These are phyloP conservation scores for Heterotilapia buettikoferi DNA, from an alignment of 2,113 vertebrate species.

Conservation along the genomic window DNA sequence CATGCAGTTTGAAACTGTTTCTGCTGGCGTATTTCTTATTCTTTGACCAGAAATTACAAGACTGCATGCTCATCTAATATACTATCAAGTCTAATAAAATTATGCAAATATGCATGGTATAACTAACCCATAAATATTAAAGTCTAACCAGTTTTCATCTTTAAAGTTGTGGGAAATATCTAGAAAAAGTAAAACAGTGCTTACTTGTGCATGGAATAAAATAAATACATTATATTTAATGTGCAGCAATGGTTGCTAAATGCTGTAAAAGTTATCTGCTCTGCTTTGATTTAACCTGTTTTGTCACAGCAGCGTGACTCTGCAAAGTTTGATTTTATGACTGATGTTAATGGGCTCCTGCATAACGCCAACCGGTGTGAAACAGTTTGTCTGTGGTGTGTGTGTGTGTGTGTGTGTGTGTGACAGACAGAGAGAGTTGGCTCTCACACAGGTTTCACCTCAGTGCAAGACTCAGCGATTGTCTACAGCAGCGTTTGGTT, in stretches of 20 bases:
- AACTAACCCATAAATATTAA: background rate
- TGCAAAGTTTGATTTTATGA: constrained; percentile 4
- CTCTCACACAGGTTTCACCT: constrained; percentile 13
- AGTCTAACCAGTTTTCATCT: background rate
- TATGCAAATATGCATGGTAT: background rate
- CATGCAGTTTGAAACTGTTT: background rate
- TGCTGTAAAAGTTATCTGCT: background rate
- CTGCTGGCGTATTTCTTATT: background rate
- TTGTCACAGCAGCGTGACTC: background rate
- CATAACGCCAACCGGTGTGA: background rate
- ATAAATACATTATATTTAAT: background rate
- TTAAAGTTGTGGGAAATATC: background rate
- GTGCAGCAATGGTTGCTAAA: background rate
- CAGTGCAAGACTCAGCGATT: constrained; percentile 17
- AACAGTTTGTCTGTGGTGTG: background rate
- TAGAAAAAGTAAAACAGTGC: background rate
- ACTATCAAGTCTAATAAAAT: background rate
- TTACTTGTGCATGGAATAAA: background rate
- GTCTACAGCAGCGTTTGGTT: constrained; percentile 5
- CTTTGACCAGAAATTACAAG: background rate
- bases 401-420: background rate
- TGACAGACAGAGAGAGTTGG: background rate
- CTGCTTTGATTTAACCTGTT: background rate
- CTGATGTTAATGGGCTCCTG: background rate
- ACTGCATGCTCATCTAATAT: background rate